Evolutionary conservation across 2,797 vertebrate genomes (phyloP).

Genomic region (Euthynnus affinis): DNA sequence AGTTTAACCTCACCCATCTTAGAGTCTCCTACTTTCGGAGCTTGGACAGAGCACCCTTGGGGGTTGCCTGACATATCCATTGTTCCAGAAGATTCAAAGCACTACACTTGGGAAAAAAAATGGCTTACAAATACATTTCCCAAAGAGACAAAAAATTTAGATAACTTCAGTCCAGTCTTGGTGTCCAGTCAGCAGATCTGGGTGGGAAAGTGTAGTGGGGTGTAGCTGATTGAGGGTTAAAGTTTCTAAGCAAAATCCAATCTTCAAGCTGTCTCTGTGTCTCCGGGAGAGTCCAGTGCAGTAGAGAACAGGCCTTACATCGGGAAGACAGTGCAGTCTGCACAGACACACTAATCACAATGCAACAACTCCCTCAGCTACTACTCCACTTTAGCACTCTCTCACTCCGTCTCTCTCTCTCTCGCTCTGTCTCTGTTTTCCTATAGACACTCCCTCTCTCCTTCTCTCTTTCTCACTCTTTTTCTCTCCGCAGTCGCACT

Average conservation of each 20-base stretch:
- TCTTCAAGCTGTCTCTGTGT: slow-evolving; percentile 19
- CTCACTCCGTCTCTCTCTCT: slow-evolving; percentile 33
- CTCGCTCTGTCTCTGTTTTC: slow-evolving; percentile 38
- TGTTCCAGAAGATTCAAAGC: slow-evolving; percentile 28
- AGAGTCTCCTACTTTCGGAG: slow-evolving; percentile 59
- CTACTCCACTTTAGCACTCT: slow-evolving; percentile 70
- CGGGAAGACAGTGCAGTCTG: slow-evolving; percentile 40
- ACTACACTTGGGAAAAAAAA: slow-evolving; percentile 22
- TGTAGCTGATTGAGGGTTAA: slow-evolving; percentile 14
- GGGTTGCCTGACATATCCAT: slow-evolving; percentile 68
- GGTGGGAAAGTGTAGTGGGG: not conserved
- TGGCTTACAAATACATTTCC: slow-evolving; percentile 26
- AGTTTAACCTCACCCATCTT: slow-evolving; percentile 62
- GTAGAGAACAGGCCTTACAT: slow-evolving; percentile 42
- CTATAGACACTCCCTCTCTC: slow-evolving; percentile 65
- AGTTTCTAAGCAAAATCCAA: slow-evolving; percentile 38
- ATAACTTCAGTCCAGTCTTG: slow-evolving; percentile 25
- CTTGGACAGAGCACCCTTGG: slow-evolving; percentile 55
- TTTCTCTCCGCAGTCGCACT: slow-evolving; percentile 73
- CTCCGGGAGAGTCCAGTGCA: slow-evolving; percentile 24
- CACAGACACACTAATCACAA: slow-evolving; percentile 62
- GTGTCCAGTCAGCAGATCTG: slow-evolving; percentile 23
- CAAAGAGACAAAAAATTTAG: slow-evolving; percentile 2
- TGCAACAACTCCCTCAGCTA: slow-evolving; percentile 70
- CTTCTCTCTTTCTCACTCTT: slow-evolving; percentile 48